Base-by-base conservation (phyloP, 2,888 invertebrate genomes). In the Onchidella celtica region DNA sequence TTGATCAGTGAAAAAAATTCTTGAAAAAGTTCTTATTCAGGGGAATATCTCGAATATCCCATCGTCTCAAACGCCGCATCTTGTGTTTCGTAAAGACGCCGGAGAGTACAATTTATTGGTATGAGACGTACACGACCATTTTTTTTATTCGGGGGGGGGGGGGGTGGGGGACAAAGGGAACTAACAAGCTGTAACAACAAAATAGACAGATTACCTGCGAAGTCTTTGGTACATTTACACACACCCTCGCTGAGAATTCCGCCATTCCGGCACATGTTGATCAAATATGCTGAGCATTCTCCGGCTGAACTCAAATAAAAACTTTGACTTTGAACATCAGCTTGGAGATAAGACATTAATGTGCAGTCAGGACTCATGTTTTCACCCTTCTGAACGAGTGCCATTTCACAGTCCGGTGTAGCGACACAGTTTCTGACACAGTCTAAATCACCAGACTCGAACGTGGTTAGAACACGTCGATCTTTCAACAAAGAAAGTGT, bases 181-280 rank as follows among this genome's bases (percentile, higher is more conserved):
- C n/a, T 27, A 61, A 1, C 11, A 6, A 61, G 11, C 6, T 61
- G n/a, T 6, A 61, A n/a, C n/a, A n/a, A n/a, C n/a, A n/a, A n/a
- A n/a, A n/a, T n/a, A n/a, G n/a, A n/a, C n/a, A n/a, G n/a, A n/a
- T n/a, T n/a, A n/a, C n/a, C n/a, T n/a, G n/a, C n/a, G n/a, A n/a
- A n/a, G n/a, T n/a, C n/a, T n/a, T n/a, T n/a, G n/a, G n/a, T n/a
- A 57, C 72, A 72, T 14, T 57, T 11, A 24, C 72, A 72, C 2
- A 72, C 57, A 4, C 57, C 72, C 57, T 55, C n/a, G n/a, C n/a
- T 57, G 2, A 57, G 17, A 9, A n/a, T 4, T 6, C 72, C 72
- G 32, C 57, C 72, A 6, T 72, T 55, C 9, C 29, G 57, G 29
- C 72, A 72, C 1, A 57, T 21, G 4, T 32, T 55, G 21, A 72